A percentile compares a stretch with the other conserved stretches of the same genome.
Evolutionary conservation across 2,797 vertebrate genomes (phyloP).

Genomic region (Sebastes umbrosus): DNA sequence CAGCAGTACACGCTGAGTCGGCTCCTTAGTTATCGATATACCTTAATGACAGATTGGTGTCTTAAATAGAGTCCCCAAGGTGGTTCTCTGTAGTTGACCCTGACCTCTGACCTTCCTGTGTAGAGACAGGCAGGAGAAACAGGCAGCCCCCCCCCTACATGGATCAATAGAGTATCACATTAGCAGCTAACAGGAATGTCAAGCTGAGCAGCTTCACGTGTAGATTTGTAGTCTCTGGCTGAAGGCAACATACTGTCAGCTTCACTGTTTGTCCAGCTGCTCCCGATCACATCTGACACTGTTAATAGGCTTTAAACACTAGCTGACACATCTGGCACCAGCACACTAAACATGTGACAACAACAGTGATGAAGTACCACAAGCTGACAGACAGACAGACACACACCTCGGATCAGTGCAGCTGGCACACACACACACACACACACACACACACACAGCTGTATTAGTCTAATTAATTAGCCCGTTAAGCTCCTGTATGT

Average conservation of each 20-base stretch:
- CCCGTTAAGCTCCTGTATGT: constrained; percentile 6
- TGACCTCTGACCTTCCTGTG: constrained; percentile 10
- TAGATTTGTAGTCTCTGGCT: constrained; percentile 6
- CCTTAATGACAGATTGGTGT: not conserved
- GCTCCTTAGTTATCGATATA: not conserved
- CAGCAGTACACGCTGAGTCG: not conserved
- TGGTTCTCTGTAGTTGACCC: not conserved
- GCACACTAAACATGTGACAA: constrained; percentile 33
- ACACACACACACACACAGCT: not conserved
- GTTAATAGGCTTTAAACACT: constrained; percentile 67
- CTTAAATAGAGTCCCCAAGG: not conserved
- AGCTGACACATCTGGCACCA: constrained; percentile 57
- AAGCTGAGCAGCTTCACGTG: not conserved
- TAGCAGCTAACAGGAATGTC: not conserved
- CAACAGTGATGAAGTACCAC: constrained; percentile 30
- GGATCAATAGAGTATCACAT: constrained; percentile 3
- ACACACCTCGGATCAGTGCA: constrained; percentile 15
- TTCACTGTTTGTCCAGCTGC: constrained; percentile 47
- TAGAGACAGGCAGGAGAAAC: not conserved
- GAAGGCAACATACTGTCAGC: constrained; percentile 36
- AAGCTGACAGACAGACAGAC: constrained; percentile 25
- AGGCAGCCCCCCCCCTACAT: rapidly evolving
- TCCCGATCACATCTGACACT: constrained; percentile 43
- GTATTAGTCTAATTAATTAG: constrained; percentile 33
- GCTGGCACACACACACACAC: not conserved